Evolutionary conservation across 2,797 vertebrate genomes (phyloP).

Genomic region (Silurus aristotelis): DNA sequence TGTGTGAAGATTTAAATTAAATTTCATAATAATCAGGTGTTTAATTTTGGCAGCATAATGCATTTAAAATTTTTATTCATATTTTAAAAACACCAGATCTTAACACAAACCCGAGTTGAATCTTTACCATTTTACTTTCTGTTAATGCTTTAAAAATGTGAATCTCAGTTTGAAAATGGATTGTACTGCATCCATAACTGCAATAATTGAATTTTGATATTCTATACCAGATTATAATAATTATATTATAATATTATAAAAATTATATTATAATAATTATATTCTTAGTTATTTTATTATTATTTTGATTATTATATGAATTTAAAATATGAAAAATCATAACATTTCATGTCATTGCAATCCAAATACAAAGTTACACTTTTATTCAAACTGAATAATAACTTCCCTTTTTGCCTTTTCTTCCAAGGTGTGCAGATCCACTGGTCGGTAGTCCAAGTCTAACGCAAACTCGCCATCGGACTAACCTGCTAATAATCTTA

Average conservation of each 20-base stretch:
- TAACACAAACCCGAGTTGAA: neutral
- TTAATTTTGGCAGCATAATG: neutral
- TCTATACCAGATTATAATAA: no score
- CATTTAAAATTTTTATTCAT: neutral
- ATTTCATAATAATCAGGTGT: neutral
- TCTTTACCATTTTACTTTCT: neutral
- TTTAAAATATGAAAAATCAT: no score
- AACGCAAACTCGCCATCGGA: conserved; percentile 83
- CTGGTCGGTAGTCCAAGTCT: conserved; percentile 77
- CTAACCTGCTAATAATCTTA: conserved; percentile 69
- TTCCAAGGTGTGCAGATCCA: conserved; percentile 83
- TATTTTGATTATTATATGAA: no score
- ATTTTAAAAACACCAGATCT: neutral
- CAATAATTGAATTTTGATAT: no score
- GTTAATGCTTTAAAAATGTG: neutral
- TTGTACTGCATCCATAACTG: no score
- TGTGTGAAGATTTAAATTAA: neutral
- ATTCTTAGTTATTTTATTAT: no score
- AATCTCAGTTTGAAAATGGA: neutral
- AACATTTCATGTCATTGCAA: neutral
- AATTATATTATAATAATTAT: no score
- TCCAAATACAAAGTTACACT: no score
- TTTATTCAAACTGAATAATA: no score
- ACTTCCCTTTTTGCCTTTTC: neutral
- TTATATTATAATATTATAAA: no score